A percentile compares a stretch with the other conserved stretches of the same genome.
Conservation (phyloP, 2,113 vertebrate genomes). For the Spea bombifrons region DNA sequence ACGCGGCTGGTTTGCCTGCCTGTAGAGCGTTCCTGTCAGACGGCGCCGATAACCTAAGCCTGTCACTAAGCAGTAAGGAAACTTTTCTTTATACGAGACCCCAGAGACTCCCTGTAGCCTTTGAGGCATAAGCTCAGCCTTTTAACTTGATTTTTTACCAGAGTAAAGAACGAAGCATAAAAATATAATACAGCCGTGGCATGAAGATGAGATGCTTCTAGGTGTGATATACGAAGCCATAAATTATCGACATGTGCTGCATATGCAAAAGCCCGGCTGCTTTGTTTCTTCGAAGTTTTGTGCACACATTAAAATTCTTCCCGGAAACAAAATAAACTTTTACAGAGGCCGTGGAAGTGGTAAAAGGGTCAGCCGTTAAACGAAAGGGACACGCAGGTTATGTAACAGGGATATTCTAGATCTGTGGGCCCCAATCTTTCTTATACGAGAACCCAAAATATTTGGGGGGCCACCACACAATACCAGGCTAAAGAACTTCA, state of each 20-base stretch:
- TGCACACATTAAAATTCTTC: no score
- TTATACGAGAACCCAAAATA: no score
- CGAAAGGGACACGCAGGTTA: no score
- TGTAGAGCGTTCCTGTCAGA: conserved; percentile 50
- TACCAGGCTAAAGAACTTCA: no score
- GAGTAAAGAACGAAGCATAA: background rate
- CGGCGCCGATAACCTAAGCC: conserved; percentile 49
- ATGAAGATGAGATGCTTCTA: conserved; percentile 9
- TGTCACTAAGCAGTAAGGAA: conserved; percentile 51
- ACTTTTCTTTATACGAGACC: conserved; percentile 47
- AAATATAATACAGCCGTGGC: conserved; percentile 3
- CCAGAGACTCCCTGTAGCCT: conserved; percentile 43
- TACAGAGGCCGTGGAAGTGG: no score
- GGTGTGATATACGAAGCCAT: conserved; percentile 2
- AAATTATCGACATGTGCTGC: conserved; percentile 9
- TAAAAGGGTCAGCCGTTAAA: no score
- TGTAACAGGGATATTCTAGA: no score
- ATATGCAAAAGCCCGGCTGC: background rate
- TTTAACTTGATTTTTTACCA: conserved; percentile 15
- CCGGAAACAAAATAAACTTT: no score
- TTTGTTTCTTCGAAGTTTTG: background rate
- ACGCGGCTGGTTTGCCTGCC: conserved; percentile 51
- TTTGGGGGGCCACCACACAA: no score
- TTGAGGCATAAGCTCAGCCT: conserved; percentile 7
- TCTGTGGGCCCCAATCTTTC: no score